Evolutionary conservation across 1,140 invertebrate species (phyloP), one percentile per base, ranked within the genome.

Genomic region (Atopsyche davidsoni): DNA sequence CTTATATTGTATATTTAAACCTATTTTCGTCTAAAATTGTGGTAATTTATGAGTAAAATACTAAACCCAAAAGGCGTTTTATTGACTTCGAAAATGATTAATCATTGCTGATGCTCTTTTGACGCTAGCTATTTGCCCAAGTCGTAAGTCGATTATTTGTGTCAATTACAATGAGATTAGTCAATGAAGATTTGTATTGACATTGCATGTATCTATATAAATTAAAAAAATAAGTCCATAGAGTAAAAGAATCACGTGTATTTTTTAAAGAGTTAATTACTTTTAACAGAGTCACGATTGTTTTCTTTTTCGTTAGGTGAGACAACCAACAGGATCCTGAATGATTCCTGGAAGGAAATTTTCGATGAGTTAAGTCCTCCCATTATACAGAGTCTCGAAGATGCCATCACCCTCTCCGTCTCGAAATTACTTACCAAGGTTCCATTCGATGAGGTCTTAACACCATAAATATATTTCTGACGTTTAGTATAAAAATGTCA

Each of bases 321-420:
- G 38, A 53, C 24, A 7, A 57, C 55, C 3, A 46, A 57, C 38
- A 53, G 47, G 41, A n/a, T 57, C n/a, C 22, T 57, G 28, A 57
- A 57, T 22, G 55, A 57, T 21, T 24, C 41, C 10, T 57, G 55
- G 55, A 44, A 40, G 10, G 55, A 57, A 0, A 32, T 57, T 9
- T 11, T 57, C 14, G 24, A 16, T 28, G 55, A 57, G 38, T 17
- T 57, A 2, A 43, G 40, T 13, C 51, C 69, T 11, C 63, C 71
- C 36, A 57, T 72, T 24, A 59, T 62, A 1, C 61, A 63, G 49
- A 67, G 66, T 23, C 63, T 72, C 13, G 65, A 67, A 51, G 61
- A 66, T 38, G 65, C 70, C 9, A 65, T 72, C 62, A 52, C 65
- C 6, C 61, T 59, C 24, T 66, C 70, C 44, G 59, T 72, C 17